These are phyloP conservation scores for Sthenelais limicola DNA, from an alignment of 2,888 invertebrate species.

Conservation along the genomic window DNA sequence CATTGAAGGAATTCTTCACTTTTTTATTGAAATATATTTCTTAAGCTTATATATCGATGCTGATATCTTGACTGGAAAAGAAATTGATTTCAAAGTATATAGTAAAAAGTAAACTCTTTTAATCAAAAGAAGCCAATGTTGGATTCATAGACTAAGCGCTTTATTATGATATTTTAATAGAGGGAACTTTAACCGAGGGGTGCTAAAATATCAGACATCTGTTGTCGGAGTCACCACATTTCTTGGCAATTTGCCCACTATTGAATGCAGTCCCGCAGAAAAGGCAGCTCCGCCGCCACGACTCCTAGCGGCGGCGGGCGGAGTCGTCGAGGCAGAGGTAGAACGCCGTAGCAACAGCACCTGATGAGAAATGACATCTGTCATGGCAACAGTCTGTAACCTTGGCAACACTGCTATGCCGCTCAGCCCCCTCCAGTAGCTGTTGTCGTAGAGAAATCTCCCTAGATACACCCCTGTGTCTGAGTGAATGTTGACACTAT, in stretches of 20 bases:
- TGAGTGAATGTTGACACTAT: slow-evolving; percentile 3
- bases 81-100: too few species aligned
- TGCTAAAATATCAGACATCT: background rate
- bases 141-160: too few species aligned
- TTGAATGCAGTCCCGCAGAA: background rate
- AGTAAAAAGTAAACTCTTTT: too few species aligned
- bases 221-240: slow-evolving; percentile 9
- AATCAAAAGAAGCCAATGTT: too few species aligned
- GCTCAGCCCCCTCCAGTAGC: background rate
- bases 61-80: too few species aligned
- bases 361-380: slow-evolving; percentile 16
- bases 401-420: slow-evolving; percentile 11
- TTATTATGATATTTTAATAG: too few species aligned
- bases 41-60: too few species aligned
- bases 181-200: too few species aligned
- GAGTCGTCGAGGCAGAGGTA: background rate
- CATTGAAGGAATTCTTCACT: too few species aligned
- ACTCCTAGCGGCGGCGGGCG: too few species aligned
- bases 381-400: slow-evolving; percentile 19
- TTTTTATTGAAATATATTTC: too few species aligned
- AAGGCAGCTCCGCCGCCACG: too few species aligned
- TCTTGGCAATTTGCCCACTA: slow-evolving; percentile 1
- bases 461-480: background rate
- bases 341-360: background rate
- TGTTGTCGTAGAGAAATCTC: background rate